Evolutionary conservation across 2,888 invertebrate species (phyloP).

Genomic region (Lycaena phlaeas): DNA sequence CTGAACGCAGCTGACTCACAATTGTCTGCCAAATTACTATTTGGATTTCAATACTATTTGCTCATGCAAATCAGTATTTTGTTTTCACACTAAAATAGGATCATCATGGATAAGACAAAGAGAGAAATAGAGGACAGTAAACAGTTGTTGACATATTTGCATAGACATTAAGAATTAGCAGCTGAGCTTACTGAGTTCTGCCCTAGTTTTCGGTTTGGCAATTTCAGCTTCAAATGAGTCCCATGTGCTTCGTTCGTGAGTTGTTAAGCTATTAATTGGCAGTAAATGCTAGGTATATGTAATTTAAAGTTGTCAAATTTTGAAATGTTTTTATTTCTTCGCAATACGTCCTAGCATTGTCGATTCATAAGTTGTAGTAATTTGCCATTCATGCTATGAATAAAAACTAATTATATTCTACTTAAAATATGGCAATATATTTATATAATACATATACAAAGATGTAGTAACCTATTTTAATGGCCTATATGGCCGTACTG

Average conservation of each 20-base stretch:
- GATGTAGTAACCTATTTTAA: too few relatives aligned
- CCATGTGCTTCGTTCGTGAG: constrained; percentile 6
- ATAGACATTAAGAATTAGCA: constrained; percentile 66
- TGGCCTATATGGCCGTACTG: too few relatives aligned
- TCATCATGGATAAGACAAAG: constrained; percentile 22
- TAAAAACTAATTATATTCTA: too few relatives aligned
- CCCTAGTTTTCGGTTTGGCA: constrained; percentile 9
- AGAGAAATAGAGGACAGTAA: constrained; percentile 24
- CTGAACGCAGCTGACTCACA: constrained; percentile 47
- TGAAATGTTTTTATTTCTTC: too few relatives aligned
- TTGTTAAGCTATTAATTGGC: neutral
- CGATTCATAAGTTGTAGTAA: too few relatives aligned
- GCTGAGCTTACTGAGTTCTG: constrained; percentile 41
- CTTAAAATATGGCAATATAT: too few relatives aligned
- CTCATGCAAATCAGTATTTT: constrained; percentile 69
- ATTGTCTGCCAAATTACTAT: constrained; percentile 67
- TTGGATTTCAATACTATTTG: constrained; percentile 69
- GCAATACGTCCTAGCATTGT: too few relatives aligned
- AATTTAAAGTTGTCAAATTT: too few relatives aligned
- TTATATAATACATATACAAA: too few relatives aligned
- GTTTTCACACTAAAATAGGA: constrained; percentile 48
- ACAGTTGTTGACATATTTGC: constrained; percentile 39
- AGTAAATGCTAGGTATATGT: too few relatives aligned
- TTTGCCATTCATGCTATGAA: too few relatives aligned
- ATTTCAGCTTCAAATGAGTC: constrained; percentile 11